phyloP scores from a whole-genome alignment of 1,140 invertebrate species.

The Frieseomelitta varia region DNA sequence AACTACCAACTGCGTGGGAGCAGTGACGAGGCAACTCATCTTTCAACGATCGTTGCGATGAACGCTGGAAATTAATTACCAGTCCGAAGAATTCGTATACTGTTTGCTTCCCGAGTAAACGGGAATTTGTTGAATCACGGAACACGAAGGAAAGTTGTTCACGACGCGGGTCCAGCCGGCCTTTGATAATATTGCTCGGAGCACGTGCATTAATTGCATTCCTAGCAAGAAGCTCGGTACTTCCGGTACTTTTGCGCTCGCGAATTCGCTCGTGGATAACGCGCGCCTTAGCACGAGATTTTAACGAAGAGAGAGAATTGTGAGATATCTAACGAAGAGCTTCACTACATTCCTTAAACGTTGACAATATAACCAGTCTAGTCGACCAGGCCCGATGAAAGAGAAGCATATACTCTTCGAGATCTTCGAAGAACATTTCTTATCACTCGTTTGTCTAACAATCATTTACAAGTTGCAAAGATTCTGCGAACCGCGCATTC shows the following conservation, averaged over 20 bases:
- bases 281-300: not conserved
- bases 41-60: constrained; percentile 40
- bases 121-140: constrained; percentile 37
- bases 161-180: not conserved
- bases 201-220: constrained; percentile 46
- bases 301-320: too few relatives aligned
- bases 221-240: not conserved
- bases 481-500: not conserved
- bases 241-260: constrained; percentile 30
- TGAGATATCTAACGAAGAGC: too few relatives aligned
- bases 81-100: constrained; percentile 7
- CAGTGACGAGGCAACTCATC: too few relatives aligned
- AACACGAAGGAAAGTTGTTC: not conserved
- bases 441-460: not conserved
- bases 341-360: not conserved
- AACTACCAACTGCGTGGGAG: not conserved
- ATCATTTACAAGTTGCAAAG: not conserved
- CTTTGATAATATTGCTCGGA: constrained; percentile 1
- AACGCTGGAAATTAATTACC: constrained; percentile 60
- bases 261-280: not conserved
- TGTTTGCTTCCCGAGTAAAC: constrained; percentile 39
- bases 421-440: not conserved
- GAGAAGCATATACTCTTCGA: not conserved
- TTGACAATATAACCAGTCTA: not conserved
- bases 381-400: not conserved